Evolutionary conservation across 2,888 invertebrate genomes (phyloP).

Genomic region (Scaptodrosophila latifasciaeformis): DNA sequence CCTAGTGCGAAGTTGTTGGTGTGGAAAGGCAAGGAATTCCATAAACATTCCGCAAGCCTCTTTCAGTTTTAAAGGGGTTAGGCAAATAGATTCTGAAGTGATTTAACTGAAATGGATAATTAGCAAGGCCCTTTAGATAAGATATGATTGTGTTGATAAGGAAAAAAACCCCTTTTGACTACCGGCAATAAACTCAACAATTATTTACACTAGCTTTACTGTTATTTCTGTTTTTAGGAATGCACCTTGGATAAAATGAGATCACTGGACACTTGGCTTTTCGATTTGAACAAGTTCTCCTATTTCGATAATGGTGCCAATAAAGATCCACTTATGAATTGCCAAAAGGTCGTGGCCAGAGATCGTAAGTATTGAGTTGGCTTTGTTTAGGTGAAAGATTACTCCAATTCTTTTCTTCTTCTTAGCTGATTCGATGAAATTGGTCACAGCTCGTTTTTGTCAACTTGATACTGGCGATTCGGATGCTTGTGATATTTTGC

Average conservation of each 20-base stretch:
- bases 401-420: neutral
- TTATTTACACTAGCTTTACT: too few species aligned
- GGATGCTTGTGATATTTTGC: conserved; percentile 70
- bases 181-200: too few species aligned
- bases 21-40: too few species aligned
- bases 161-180: too few species aligned
- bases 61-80: too few species aligned
- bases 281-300: conserved; percentile 74
- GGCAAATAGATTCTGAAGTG: too few species aligned
- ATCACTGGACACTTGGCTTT: conserved; percentile 71
- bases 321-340: conserved; percentile 72
- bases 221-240: conserved; percentile 50
- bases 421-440: conserved; percentile 13
- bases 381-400: neutral
- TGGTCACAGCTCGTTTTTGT: conserved; percentile 72
- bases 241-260: conserved; percentile 72
- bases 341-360: conserved; percentile 74
- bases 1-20: neutral
- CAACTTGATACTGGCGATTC: conserved; percentile 72
- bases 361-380: conserved; percentile 63
- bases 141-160: too few species aligned
- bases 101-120: too few species aligned
- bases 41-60: too few species aligned
- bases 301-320: conserved; percentile 66
- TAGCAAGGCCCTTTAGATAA: too few species aligned